These are phyloP conservation scores for Eclectus roratus DNA, from an alignment of 2,113 vertebrate genomes.

Conservation along the genomic window DNA sequence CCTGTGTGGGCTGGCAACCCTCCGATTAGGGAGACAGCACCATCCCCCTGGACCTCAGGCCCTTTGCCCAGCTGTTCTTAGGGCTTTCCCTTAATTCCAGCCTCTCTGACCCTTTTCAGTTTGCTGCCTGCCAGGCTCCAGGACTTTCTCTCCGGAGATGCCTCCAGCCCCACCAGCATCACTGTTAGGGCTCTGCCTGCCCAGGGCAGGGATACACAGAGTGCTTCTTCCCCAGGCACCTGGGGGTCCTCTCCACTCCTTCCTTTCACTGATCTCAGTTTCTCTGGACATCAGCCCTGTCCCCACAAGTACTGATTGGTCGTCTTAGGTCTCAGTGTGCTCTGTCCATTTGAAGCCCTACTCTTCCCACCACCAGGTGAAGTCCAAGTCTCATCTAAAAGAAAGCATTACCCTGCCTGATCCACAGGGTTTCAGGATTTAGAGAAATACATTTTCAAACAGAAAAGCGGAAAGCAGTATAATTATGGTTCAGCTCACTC, in stretches of 20 bases:
- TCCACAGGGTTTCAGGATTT: neutral
- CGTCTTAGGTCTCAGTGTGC: neutral
- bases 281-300: neutral
- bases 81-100: fast-evolving
- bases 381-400: neutral
- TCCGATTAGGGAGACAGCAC: neutral
- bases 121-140: fast-evolving
- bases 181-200: fast-evolving
- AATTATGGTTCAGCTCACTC: neutral
- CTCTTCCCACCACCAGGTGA: neutral
- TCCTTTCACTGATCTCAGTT: fast-evolving
- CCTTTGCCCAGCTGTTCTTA: neutral
- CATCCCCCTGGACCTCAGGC: neutral
- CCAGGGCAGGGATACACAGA: neutral
- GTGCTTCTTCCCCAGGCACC: too few species aligned
- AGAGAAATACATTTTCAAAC: neutral
- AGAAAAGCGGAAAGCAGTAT: neutral
- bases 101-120: neutral
- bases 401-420: neutral
- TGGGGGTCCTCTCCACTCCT: neutral
- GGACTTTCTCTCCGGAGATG: neutral
- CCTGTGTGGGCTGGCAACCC: neutral
- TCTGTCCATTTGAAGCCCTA: neutral
- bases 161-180: neutral
- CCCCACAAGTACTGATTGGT: fast-evolving